A percentile compares a stretch with the other conserved stretches of the same genome.
These are phyloP conservation scores for Brachirus orientalis DNA, from an alignment of 2,113 vertebrate genomes.

Conservation along the genomic window DNA sequence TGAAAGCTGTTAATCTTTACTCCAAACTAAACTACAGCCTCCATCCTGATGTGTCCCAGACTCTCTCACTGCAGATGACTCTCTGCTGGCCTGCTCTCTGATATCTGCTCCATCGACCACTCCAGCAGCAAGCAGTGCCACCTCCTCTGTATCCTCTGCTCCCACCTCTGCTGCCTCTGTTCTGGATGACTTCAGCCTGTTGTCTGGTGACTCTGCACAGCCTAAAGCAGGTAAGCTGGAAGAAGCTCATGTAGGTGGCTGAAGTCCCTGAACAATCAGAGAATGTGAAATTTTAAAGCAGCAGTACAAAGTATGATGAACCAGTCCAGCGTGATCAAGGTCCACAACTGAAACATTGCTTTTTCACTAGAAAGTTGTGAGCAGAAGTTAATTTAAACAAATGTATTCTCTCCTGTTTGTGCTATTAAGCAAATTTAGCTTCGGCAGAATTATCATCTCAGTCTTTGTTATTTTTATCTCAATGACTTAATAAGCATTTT, in stretches of 20 bases:
- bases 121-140: slow-evolving; percentile 38
- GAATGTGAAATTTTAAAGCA: neutral
- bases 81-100: slow-evolving; percentile 92
- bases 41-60: slow-evolving; percentile 72
- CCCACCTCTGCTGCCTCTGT: slow-evolving; percentile 73
- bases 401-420: too few species aligned
- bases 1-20: neutral
- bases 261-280: neutral
- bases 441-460: slow-evolving; percentile 13
- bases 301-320: too few species aligned
- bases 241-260: neutral
- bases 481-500: neutral
- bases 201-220: slow-evolving; percentile 85
- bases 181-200: slow-evolving; percentile 92
- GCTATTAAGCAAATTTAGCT: too few species aligned
- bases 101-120: slow-evolving; percentile 83
- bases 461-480: neutral
- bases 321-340: too few species aligned
- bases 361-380: too few species aligned
- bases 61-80: slow-evolving; percentile 89
- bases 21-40: neutral
- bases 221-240: slow-evolving; percentile 86
- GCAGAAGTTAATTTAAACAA: too few species aligned
- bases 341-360: too few species aligned
- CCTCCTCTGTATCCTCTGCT: slow-evolving; percentile 67